phyloP scores from a whole-genome alignment of 2,797 vertebrate species.

The Acanthurus lineatus region DNA sequence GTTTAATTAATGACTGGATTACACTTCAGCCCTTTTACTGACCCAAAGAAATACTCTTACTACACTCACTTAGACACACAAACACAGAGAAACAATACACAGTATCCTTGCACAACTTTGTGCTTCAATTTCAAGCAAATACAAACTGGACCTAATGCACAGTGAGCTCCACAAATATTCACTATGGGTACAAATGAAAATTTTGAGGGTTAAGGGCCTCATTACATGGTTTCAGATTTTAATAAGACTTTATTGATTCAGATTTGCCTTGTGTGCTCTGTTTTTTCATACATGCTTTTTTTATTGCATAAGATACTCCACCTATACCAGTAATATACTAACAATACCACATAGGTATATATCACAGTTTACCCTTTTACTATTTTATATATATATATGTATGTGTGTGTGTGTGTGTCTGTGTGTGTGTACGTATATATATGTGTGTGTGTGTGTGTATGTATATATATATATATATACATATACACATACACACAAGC shows the following conservation, averaged over 20 bases:
- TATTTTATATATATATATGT: too few species aligned
- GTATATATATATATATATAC: too few species aligned
- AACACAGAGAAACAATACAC: slow-evolving; percentile 14
- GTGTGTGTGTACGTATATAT: too few species aligned
- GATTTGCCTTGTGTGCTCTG: neutral
- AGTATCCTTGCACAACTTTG: neutral
- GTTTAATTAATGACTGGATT: slow-evolving; percentile 81
- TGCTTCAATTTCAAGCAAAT: neutral
- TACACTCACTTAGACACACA: slow-evolving; percentile 10
- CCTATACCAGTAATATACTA: too few species aligned
- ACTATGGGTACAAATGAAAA: neutral
- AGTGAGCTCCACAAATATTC: neutral
- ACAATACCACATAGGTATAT: too few species aligned
- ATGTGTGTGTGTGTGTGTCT: too few species aligned
- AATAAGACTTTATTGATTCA: slow-evolving; percentile 10
- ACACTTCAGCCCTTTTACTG: slow-evolving; percentile 60
- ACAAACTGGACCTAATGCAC: neutral
- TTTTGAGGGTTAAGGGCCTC: neutral
- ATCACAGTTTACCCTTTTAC: too few species aligned
- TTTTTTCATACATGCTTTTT: neutral
- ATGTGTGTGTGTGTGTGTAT: too few species aligned
- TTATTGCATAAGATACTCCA: too few species aligned
- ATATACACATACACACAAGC: too few species aligned
- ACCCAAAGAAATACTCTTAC: slow-evolving; percentile 54
- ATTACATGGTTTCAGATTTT: slow-evolving; percentile 14